Percentiles rank a stretch among this genome's conserved stretches.
phyloP scores from a whole-genome alignment of 2,888 invertebrate species.

The Timandra comae region DNA sequence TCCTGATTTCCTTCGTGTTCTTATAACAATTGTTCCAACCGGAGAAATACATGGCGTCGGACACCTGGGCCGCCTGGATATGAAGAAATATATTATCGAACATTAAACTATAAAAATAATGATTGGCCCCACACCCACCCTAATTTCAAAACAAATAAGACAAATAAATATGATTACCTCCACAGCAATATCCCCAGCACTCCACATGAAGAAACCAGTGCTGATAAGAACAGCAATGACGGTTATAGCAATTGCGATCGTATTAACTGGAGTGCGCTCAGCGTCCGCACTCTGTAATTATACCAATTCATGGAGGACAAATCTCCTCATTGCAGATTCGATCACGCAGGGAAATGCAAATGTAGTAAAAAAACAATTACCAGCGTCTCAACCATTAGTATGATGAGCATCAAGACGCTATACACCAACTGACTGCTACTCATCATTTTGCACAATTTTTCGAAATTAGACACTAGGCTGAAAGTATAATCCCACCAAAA shows the following conservation, averaged over 20 bases:
- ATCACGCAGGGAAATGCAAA: too few relatives aligned
- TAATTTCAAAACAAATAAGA: too few relatives aligned
- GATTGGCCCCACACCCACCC: not conserved
- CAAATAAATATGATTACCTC: too few relatives aligned
- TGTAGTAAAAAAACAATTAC: too few relatives aligned
- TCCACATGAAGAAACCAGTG: constrained; percentile 40
- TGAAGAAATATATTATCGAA: too few relatives aligned
- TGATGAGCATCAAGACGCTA: constrained; percentile 24
- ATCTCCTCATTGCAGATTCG: too few relatives aligned
- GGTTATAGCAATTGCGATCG: constrained; percentile 17
- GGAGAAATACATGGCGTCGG: constrained; percentile 38
- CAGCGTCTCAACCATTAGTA: constrained; percentile 31
- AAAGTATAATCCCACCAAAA: too few relatives aligned
- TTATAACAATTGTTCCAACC: constrained; percentile 36
- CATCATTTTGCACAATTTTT: constrained; percentile 29
- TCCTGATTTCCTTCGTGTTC: constrained; percentile 22
- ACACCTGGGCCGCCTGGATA: constrained; percentile 29
- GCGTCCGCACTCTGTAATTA: too few relatives aligned
- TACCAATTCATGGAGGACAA: too few relatives aligned
- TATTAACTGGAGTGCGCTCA: constrained; percentile 28
- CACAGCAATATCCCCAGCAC: constrained; percentile 40
- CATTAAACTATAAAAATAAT: not conserved
- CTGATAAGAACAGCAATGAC: constrained; percentile 23
- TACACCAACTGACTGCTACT: constrained; percentile 37
- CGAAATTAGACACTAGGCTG: too few relatives aligned